Evolutionary conservation across 2,113 vertebrate genomes (phyloP), one percentile per base, ranked within the genome.

Genomic region (Anoura caudifer): DNA sequence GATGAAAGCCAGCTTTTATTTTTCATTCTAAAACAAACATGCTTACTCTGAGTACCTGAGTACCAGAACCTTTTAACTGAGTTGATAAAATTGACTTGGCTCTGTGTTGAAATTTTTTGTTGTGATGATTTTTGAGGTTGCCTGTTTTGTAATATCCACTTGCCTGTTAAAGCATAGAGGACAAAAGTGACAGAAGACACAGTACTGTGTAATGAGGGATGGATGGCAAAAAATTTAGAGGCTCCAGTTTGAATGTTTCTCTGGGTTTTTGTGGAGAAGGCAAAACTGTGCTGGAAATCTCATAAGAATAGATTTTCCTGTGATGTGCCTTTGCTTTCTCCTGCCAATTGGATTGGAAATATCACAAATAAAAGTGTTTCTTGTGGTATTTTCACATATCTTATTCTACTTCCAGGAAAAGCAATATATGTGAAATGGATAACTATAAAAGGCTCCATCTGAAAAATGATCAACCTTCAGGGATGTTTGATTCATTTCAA

Each of bases 401-500:
- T 90, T 75, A 45, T 65, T 84, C 36, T 69, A 52, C 88, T 87
- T 96, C 86, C 75, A 91, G 75, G 80, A 87, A 95, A 96, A 93
- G 86, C 59, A 92, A n/a, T 84, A 17, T 67, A 91, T 43, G 24
- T 63, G 83, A 95, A 91, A 83, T 91, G 90, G 9, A 22, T 54
- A 87, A 63, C 20, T 52, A 22, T 87, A 76, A 93, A 96, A 76
- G 79, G 26, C 20, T 94, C 38, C 54, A 16, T 80, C 31, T 94
- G 89, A 82, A 92, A 94, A 87, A 87, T 22, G 41, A 90, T 73
- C 82, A 89, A 3, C 86, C 83, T 89, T 95, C 15, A 72, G 79
- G 86, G 87, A 79, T 93, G 54, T 76, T 72, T 83, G 92, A 91
- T 75, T 67, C 75, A 83, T 80, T 96, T 96, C 38, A 87, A 87